These are phyloP conservation scores for Craniophora ligustri DNA, from an alignment of 2,888 invertebrate species.

Conservation along the genomic window DNA sequence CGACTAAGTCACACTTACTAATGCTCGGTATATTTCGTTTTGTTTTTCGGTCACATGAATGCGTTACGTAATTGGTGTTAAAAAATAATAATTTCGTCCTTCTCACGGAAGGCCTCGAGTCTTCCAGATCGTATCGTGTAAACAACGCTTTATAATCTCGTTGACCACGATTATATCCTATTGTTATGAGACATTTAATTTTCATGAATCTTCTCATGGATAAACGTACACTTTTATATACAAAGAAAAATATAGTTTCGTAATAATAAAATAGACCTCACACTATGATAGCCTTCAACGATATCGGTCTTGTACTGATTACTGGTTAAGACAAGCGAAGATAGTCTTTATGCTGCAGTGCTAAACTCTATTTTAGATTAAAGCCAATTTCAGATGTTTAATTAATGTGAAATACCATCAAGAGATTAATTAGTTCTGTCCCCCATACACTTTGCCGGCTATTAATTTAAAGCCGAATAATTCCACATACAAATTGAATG, in stretches of 20 bases:
- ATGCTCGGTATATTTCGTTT: slow-evolving; percentile 67
- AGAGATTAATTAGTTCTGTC: slow-evolving; percentile 85
- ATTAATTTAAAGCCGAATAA: slow-evolving; percentile 81
- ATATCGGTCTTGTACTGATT: slow-evolving; percentile 54
- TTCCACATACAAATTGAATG: slow-evolving; percentile 79
- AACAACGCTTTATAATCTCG: slow-evolving; percentile 79
- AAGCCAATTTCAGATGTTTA: slow-evolving; percentile 60
- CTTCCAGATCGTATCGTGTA: slow-evolving; percentile 80
- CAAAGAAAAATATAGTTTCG: slow-evolving; percentile 62
- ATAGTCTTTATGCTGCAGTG: slow-evolving; percentile 26
- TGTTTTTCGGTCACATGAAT: slow-evolving; percentile 76
- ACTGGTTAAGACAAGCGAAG: slow-evolving; percentile 39
- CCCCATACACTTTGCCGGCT: slow-evolving; percentile 78
- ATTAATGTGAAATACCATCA: slow-evolving; percentile 79
- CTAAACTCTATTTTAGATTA: slow-evolving; percentile 47
- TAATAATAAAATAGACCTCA: slow-evolving; percentile 76
- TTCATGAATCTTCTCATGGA: slow-evolving; percentile 74
- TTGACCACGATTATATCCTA: slow-evolving; percentile 72
- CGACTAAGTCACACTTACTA: slow-evolving; percentile 61
- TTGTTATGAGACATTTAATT: slow-evolving; percentile 80
- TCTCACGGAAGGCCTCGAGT: slow-evolving; percentile 76
- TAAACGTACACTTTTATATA: slow-evolving; percentile 57
- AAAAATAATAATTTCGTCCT: slow-evolving; percentile 76
- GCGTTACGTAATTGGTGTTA: slow-evolving; percentile 76
- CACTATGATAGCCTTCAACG: slow-evolving; percentile 73